These are phyloP conservation scores for Sebastes taczanowskii DNA, from an alignment of 2,797 vertebrate species.

Conservation along the genomic window DNA sequence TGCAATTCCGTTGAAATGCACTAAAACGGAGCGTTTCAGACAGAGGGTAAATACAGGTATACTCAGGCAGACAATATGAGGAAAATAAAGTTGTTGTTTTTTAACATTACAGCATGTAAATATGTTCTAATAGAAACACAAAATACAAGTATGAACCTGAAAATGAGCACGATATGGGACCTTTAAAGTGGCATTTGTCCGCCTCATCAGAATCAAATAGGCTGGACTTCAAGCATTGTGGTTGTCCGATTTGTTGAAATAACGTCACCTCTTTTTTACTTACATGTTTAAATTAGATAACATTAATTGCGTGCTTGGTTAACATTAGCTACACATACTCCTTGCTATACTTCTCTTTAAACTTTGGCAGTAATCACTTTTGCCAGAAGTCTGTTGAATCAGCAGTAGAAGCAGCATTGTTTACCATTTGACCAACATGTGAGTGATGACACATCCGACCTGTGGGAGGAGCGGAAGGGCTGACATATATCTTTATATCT, in stretches of 20 bases:
- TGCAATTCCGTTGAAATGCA: no score
- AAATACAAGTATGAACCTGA: no score
- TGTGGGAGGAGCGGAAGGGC: neutral
- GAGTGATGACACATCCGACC: neutral
- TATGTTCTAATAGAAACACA: no score
- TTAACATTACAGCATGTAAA: no score
- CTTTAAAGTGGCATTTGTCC: neutral
- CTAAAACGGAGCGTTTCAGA: no score
- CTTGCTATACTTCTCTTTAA: neutral
- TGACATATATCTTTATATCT: neutral
- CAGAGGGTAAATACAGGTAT: no score
- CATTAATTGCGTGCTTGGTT: neutral
- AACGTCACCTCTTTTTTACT: neutral
- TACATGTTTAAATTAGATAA: neutral
- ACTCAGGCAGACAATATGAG: no score
- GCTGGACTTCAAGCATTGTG: neutral
- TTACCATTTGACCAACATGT: no score
- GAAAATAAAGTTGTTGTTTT: no score
- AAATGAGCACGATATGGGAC: rapidly evolving
- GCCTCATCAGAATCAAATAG: neutral
- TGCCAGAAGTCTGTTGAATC: neutral
- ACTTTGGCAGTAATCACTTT: neutral
- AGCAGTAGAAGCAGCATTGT: no score
- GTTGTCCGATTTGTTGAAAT: neutral
- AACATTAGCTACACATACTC: neutral